Evolutionary conservation across 2,888 invertebrate species (phyloP).

Genomic region (Ditylenchus weischeri): DNA sequence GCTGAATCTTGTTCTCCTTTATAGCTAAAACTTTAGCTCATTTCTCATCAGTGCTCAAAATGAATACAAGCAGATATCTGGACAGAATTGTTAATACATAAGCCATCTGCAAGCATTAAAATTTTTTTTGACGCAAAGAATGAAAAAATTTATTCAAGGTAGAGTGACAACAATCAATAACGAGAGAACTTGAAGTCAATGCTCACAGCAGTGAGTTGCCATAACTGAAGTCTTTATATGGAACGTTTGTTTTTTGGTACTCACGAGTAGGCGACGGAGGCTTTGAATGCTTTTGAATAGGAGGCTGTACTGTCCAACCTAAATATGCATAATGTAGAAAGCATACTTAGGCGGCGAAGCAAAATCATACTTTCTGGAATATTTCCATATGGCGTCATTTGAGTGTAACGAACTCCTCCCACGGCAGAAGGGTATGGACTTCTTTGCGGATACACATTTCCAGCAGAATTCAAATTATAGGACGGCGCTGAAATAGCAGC

Average conservation of each 20-base stretch:
- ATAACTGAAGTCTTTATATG: constrained; percentile 37
- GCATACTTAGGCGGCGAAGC: background rate
- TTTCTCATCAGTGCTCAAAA: background rate
- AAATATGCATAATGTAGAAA: constrained; percentile 3
- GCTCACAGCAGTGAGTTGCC: background rate
- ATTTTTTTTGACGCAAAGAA: constrained; percentile 8
- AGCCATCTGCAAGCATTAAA: background rate
- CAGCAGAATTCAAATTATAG: background rate
- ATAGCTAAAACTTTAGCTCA: background rate
- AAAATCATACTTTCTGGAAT: constrained; percentile 20
- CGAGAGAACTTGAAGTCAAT: background rate
- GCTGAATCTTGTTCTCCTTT: background rate
- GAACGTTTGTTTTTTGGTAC: constrained; percentile 26
- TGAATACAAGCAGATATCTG: background rate
- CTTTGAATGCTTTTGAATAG: constrained; percentile 24
- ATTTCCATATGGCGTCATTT: constrained; percentile 19
- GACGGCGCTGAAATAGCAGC: background rate
- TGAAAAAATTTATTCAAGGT: background rate
- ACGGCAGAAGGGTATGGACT: background rate
- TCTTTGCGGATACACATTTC: too few species aligned
- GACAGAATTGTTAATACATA: background rate
- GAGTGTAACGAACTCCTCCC: constrained; percentile 16
- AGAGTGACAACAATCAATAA: constrained; percentile 5
- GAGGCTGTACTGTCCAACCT: constrained; percentile 25
- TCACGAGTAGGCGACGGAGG: constrained; percentile 22